Evolutionary conservation across 1,140 invertebrate genomes (phyloP).

Genomic region (Phthorimaea operculella): DNA sequence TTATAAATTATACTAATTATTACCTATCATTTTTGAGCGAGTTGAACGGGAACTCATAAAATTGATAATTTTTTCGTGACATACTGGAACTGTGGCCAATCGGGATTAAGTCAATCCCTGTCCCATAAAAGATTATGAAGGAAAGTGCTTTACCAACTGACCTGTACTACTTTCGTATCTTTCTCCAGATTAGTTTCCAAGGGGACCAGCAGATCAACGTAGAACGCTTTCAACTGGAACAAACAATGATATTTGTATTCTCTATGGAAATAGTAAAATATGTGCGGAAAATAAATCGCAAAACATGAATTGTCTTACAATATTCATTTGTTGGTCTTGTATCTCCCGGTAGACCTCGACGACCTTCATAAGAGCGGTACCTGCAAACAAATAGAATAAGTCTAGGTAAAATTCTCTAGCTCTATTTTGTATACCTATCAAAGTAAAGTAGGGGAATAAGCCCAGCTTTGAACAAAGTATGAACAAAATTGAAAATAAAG

Average conservation of each 20-base stretch:
- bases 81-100: no score
- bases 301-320: slow-evolving; percentile 76
- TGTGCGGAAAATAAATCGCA: not conserved
- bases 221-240: slow-evolving; percentile 90
- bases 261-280: no score
- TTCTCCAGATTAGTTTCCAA: slow-evolving; percentile 93
- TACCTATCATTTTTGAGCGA: no score
- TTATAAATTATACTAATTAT: no score
- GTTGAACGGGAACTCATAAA: no score
- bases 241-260: not conserved
- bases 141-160: slow-evolving; percentile 57
- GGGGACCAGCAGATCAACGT: slow-evolving; percentile 91
- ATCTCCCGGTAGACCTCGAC: slow-evolving; percentile 93
- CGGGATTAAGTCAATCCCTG: slow-evolving; percentile 1
- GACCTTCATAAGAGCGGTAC: slow-evolving; percentile 88
- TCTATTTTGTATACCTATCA: no score
- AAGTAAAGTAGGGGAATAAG: no score
- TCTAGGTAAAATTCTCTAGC: no score
- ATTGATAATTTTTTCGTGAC: no score
- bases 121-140: slow-evolving; percentile 29
- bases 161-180: slow-evolving; percentile 93
- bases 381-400: slow-evolving; percentile 68
- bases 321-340: slow-evolving; percentile 92
- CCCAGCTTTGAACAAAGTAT: no score
- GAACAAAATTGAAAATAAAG: no score